Evolutionary conservation across 2,113 vertebrate species (phyloP).

Genomic region (Bombycilla garrulus): DNA sequence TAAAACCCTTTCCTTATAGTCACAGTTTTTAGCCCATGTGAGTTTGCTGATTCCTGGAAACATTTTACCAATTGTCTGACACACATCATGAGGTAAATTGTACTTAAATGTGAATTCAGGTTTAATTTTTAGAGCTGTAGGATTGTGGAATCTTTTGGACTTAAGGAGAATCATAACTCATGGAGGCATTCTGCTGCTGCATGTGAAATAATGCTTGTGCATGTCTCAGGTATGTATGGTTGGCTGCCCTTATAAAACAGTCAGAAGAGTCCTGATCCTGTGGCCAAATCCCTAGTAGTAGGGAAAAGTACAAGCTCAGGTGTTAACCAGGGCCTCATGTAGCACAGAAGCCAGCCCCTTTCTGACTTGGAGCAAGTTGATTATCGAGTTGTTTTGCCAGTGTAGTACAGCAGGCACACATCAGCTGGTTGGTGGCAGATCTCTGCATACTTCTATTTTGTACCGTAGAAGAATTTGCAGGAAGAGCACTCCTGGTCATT

Average conservation of each 20-base stretch:
- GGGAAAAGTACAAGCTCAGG: background rate
- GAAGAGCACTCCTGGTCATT: background rate
- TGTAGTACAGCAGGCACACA: background rate
- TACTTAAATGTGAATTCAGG: background rate
- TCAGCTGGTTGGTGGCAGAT: background rate
- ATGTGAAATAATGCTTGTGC: background rate
- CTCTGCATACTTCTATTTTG: background rate
- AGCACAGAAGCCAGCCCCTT: background rate
- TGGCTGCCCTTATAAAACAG: background rate
- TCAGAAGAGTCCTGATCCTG: background rate
- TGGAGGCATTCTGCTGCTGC: background rate
- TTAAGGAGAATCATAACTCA: background rate
- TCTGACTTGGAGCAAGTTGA: background rate
- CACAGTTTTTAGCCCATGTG: background rate
- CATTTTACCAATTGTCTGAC: background rate
- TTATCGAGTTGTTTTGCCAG: accelerated
- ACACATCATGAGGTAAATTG: background rate
- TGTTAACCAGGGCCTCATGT: background rate
- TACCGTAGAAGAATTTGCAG: background rate
- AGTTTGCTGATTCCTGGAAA: background rate
- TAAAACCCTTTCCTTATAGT: background rate
- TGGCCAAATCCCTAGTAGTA: background rate
- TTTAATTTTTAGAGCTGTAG: background rate
- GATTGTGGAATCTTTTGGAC: background rate
- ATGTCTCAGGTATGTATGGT: background rate